These are phyloP conservation scores for Melieria crassipennis DNA, from an alignment of 2,888 invertebrate genomes.

Conservation along the genomic window DNA sequence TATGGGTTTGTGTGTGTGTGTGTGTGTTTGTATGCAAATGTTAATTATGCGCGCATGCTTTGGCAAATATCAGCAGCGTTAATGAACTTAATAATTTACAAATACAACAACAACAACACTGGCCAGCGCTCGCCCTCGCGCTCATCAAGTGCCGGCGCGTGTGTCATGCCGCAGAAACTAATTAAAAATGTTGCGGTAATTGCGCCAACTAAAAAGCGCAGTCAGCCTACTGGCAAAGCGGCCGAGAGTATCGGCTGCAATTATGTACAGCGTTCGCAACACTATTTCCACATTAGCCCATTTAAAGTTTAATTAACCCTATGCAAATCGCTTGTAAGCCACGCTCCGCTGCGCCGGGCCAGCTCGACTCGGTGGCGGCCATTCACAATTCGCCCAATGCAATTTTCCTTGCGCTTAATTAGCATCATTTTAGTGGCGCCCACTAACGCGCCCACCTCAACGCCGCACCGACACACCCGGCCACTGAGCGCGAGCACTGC, in stretches of 20 bases:
- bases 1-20: background rate
- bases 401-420: conserved; percentile 17
- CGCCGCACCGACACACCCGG: background rate
- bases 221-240: too few species aligned
- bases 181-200: conserved; percentile 20
- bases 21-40: conserved; percentile 8
- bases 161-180: conserved; percentile 9
- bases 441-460: background rate
- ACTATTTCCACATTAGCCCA: background rate
- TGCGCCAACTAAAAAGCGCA: too few species aligned
- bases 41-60: conserved; percentile 23
- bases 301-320: conserved; percentile 9
- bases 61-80: conserved; percentile 11
- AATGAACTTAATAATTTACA: conserved; percentile 27
- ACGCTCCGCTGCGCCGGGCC: too few species aligned
- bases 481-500: background rate
- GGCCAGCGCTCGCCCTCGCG: background rate
- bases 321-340: background rate
- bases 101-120: background rate
- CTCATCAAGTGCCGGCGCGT: conserved; percentile 2
- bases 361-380: too few species aligned
- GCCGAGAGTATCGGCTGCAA: too few species aligned
- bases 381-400: too few species aligned
- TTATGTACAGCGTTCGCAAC: too few species aligned
- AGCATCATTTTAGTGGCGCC: conserved; percentile 14